A percentile compares a stretch with the other conserved stretches of the same genome.
These are phyloP conservation scores for Heliconius himera DNA, from an alignment of 1,140 invertebrate genomes.

Conservation along the genomic window DNA sequence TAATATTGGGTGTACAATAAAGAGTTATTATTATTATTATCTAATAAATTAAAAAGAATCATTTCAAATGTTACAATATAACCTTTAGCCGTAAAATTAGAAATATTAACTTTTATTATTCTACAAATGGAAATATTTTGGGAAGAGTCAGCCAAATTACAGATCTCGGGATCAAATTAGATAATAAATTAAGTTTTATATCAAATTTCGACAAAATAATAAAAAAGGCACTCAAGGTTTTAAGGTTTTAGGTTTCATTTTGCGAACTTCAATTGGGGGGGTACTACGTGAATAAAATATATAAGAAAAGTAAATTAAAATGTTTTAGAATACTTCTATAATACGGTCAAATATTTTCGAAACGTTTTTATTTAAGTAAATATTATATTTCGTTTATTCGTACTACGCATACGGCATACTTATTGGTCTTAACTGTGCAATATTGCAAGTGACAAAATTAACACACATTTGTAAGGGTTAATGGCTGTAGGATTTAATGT, in stretches of 20 bases:
- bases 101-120: slow-evolving; percentile 1
- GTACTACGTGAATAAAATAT: too few species aligned
- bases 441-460: neutral
- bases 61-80: slow-evolving; percentile 11
- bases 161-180: slow-evolving; percentile 12
- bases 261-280: slow-evolving; percentile 13
- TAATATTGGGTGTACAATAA: too few species aligned
- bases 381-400: too few species aligned
- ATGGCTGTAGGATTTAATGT: neutral
- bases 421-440: neutral
- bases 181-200: slow-evolving; percentile 26
- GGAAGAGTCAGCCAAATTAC: too few species aligned
- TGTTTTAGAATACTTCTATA: neutral
- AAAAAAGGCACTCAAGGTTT: slow-evolving; percentile 4
- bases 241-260: slow-evolving; percentile 5
- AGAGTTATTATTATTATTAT: too few species aligned
- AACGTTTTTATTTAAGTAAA: too few species aligned
- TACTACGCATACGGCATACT: too few species aligned
- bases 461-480: neutral
- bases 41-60: slow-evolving; percentile 12
- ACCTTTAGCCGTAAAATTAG: slow-evolving; percentile 14
- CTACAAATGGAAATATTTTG: neutral
- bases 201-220: slow-evolving; percentile 22
- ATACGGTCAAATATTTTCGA: too few species aligned
- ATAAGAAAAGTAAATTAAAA: neutral